A percentile compares a stretch with the other conserved stretches of the same genome.
Evolutionary conservation across 2,888 invertebrate genomes (phyloP).

Genomic region (Tachystola acroxantha): DNA sequence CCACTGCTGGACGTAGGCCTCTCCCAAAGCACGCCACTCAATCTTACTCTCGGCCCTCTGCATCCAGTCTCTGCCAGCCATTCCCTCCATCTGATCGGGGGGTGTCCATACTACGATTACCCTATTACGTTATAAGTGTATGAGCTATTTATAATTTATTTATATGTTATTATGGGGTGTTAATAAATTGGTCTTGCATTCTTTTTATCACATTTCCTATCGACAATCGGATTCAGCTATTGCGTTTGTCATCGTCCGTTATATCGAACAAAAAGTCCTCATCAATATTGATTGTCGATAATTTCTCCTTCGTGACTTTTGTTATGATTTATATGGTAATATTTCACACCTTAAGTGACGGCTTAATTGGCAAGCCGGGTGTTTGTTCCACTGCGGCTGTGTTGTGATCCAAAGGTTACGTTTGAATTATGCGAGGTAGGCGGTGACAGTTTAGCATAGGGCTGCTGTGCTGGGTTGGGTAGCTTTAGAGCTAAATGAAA

Average conservation of each 20-base stretch:
- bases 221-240: background rate
- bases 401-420: background rate
- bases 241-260: background rate
- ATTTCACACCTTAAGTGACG: conserved; percentile 26
- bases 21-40: too few species aligned
- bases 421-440: background rate
- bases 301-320: conserved; percentile 29
- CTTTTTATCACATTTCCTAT: background rate
- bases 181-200: too few species aligned
- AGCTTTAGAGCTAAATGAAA: too few species aligned
- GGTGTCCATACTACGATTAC: too few species aligned
- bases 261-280: conserved; percentile 22
- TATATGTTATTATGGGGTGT: too few species aligned
- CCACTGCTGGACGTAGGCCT: too few species aligned
- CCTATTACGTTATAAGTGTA: too few species aligned
- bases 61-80: too few species aligned
- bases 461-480: background rate
- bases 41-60: too few species aligned
- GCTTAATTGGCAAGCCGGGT: conserved; percentile 23
- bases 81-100: too few species aligned
- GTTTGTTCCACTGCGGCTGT: conserved; percentile 15
- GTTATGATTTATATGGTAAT: conserved; percentile 25
- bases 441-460: background rate
- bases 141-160: too few species aligned
- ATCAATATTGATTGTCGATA: conserved; percentile 22